Evolutionary conservation across 2,797 vertebrate species (phyloP).

Genomic region (Onychomys leucogaster): DNA sequence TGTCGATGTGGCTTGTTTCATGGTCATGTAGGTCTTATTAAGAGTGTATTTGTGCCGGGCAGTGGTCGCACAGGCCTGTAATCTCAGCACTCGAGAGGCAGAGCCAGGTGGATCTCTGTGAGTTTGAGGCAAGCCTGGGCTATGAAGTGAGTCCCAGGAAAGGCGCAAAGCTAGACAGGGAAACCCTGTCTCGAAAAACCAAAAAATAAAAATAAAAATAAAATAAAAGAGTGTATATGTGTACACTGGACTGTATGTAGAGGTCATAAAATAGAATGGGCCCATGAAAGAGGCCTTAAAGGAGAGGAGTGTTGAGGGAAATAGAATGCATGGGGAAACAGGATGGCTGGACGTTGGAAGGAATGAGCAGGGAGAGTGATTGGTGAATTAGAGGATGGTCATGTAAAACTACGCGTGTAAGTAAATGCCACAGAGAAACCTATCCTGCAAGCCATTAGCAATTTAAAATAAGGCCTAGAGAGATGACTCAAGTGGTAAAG

Average conservation of each 20-base stretch:
- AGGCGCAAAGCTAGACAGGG: too few relatives aligned
- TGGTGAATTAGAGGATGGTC: neutral
- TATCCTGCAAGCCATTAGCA: neutral
- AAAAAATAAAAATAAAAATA: too few relatives aligned
- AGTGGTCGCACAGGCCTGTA: too few relatives aligned
- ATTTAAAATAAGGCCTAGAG: neutral
- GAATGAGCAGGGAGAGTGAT: neutral
- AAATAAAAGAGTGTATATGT: neutral
- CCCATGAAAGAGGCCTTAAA: neutral
- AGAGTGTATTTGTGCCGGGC: neutral
- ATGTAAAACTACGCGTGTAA: neutral
- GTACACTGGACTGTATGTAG: too few relatives aligned
- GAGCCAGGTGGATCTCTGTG: too few relatives aligned
- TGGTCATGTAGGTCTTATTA: neutral
- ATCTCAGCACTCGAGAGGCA: too few relatives aligned
- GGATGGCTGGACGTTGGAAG: neutral
- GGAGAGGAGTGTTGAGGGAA: neutral
- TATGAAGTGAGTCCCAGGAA: too few relatives aligned
- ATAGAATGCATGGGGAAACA: neutral
- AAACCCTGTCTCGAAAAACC: too few relatives aligned
- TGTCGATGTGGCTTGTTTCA: neutral
- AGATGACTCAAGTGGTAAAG: neutral
- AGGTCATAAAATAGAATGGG: neutral
- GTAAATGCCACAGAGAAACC: neutral
- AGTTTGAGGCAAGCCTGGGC: too few relatives aligned